Conservation (phyloP, 2,797 vertebrate genomes). For the Craterocephalus amniculus region DNA sequence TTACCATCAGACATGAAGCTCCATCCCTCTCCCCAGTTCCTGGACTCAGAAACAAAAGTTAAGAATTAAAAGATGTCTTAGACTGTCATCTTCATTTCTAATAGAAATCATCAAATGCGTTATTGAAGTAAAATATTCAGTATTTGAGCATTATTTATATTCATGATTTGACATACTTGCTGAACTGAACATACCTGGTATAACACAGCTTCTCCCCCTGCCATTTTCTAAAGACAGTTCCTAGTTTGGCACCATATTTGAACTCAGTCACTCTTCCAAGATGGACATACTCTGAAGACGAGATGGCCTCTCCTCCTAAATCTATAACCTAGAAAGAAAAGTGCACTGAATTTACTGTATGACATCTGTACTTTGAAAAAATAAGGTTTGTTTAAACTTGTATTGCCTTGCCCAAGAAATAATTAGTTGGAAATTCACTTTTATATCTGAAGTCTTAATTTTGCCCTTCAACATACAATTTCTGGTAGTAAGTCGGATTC, state of each 20-base stretch:
- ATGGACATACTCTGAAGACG: slow-evolving; percentile 78
- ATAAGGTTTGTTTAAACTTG: neutral
- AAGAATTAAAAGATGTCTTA: neutral
- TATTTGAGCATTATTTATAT: neutral
- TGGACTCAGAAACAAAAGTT: slow-evolving; percentile 50
- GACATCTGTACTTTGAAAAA: neutral
- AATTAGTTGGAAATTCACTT: no score
- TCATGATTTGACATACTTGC: neutral
- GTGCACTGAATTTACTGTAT: neutral
- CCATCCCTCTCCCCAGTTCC: slow-evolving; percentile 97
- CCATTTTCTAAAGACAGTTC: slow-evolving; percentile 89
- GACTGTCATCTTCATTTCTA: neutral
- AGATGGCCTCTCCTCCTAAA: slow-evolving; percentile 87
- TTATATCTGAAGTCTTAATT: no score
- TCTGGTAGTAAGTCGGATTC: no score
- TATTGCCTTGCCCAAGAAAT: no score
- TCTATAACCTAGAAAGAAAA: slow-evolving; percentile 88
- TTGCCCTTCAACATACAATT: no score
- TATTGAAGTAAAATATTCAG: neutral
- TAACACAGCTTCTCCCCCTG: slow-evolving; percentile 89
- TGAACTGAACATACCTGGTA: slow-evolving; percentile 80
- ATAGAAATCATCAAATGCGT: neutral
- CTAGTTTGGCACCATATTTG: slow-evolving; percentile 90
- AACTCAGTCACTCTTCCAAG: slow-evolving; percentile 95
- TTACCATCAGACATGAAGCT: slow-evolving; percentile 86